Percentiles rank a stretch among this genome's conserved stretches.
Conservation (phyloP, 1,140 invertebrate species). For the Drosophila saltans region DNA sequence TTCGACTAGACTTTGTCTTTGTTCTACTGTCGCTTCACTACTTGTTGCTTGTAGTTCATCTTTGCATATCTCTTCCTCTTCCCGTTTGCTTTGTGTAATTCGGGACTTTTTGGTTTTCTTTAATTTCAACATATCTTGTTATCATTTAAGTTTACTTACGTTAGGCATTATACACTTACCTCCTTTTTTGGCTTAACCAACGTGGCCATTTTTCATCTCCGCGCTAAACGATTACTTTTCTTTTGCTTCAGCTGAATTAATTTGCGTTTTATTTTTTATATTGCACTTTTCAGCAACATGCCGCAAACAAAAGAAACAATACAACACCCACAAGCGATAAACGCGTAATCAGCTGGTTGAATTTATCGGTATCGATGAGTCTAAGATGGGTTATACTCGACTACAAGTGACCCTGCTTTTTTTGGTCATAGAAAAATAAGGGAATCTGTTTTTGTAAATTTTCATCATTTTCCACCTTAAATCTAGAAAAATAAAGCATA, state of each 20-base stretch:
- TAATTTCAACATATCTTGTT: not conserved
- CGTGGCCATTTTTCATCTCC: constrained; percentile 62
- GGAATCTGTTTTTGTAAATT: no score
- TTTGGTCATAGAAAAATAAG: no score
- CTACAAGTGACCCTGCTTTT: not conserved
- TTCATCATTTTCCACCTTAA: no score
- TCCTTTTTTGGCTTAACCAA: constrained; percentile 72
- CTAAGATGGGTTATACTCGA: not conserved
- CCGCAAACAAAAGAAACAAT: constrained; percentile 36
- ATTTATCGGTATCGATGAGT: constrained; percentile 3
- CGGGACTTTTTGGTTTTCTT: constrained; percentile 62
- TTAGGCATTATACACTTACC: constrained; percentile 30
- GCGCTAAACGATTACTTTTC: not conserved
- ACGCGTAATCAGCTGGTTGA: constrained; percentile 19
- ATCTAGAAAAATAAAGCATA: no score
- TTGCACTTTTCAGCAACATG: constrained; percentile 20
- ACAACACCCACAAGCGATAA: constrained; percentile 52
- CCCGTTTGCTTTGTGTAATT: constrained; percentile 9
- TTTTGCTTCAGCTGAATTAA: not conserved
- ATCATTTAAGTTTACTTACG: not conserved
- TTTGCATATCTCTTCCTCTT: constrained; percentile 46
- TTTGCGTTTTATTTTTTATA: constrained; percentile 33
- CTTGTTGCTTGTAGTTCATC: constrained; percentile 73
- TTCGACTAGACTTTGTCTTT: constrained; percentile 51
- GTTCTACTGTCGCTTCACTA: not conserved